Base-by-base conservation (phyloP, 2,888 invertebrate species). In the Ctenicera cuprea region DNA sequence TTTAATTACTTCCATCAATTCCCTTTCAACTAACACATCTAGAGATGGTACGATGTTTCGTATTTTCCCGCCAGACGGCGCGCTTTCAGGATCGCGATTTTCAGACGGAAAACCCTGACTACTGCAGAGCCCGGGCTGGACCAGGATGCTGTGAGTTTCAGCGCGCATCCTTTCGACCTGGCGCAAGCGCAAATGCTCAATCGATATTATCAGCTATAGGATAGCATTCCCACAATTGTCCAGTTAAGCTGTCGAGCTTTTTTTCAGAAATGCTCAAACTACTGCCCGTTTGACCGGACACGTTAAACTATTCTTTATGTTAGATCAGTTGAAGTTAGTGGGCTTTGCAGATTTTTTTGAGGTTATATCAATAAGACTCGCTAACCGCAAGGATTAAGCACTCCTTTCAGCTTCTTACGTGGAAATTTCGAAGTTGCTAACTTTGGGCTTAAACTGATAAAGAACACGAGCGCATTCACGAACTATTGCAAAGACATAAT, bases 121-220 rank as follows among this genome's bases (percentile, higher is more conserved):
- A 83, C 86, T 84, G 86, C 86, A 85, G 83, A 83, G 84, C 85
- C 85, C 85, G 85, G 85, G 85, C 85, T 83, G 83, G 85, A 84
- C 85, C 86, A 85, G 86, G 86, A 86, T 85, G 86, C 86, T 85
- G 85, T 83, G 83, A 82, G 82, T 83, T 74, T 74, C 70, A 82
- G 80, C 83, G 83, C 82, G 83, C 82, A 82, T 83, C 83, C 82
- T 82, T 82, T 82, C 80, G 80, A 80, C 79, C 78, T 77, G 78
- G 80, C 84, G 84, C 85, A 80, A 74, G 85, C 86, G 84, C 82
- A 79, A 75, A 71, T 14, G 63, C 48, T 69, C 80, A 83, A 86
- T 86, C 86, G 86, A 86, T 86, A 86, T 84, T 82, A 83, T 85
- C 82, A 81, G 80, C 81, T 76, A 76, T 80, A 78, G 76, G 77